phyloP scores from a whole-genome alignment of 2,797 vertebrate species.

The Rhinogobio ventralis region DNA sequence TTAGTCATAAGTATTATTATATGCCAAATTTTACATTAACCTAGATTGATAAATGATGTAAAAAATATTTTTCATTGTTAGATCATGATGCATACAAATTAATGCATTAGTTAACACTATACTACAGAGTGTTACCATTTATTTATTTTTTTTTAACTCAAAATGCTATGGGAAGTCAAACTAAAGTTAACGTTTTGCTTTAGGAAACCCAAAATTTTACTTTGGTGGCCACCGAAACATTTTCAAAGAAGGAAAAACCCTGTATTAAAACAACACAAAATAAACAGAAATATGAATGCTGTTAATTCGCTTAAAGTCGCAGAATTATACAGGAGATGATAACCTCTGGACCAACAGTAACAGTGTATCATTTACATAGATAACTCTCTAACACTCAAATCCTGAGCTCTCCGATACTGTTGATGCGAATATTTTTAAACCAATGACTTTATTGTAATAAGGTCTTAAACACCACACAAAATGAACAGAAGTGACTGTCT shows the following conservation, averaged over 20 bases:
- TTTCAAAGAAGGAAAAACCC: not conserved
- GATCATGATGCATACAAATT: not conserved
- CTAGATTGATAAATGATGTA: not conserved
- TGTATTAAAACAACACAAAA: conserved; percentile 1
- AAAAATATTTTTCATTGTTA: not conserved
- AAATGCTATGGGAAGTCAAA: not conserved
- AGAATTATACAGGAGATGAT: not conserved
- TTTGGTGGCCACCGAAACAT: not conserved
- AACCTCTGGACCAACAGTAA: conserved; percentile 7
- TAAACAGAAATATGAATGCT: conserved; percentile 11
- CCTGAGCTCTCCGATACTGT: not conserved
- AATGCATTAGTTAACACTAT: not conserved
- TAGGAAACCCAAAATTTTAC: not conserved
- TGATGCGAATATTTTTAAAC: conserved; percentile 18
- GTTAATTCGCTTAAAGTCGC: not conserved
- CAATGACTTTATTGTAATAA: not conserved
- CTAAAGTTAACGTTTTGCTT: not conserved
- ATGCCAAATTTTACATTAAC: too few relatives aligned
- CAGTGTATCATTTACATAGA: not conserved
- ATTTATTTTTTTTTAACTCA: not conserved
- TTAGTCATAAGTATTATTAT: not conserved
- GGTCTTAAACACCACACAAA: not conserved
- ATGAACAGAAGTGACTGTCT: conserved; percentile 8
- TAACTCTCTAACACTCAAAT: not conserved
- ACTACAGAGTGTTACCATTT: not conserved